A percentile compares a stretch with the other conserved stretches of the same genome.
phyloP scores from a whole-genome alignment of 2,113 vertebrate genomes.

The Psephotus haematonotus region DNA sequence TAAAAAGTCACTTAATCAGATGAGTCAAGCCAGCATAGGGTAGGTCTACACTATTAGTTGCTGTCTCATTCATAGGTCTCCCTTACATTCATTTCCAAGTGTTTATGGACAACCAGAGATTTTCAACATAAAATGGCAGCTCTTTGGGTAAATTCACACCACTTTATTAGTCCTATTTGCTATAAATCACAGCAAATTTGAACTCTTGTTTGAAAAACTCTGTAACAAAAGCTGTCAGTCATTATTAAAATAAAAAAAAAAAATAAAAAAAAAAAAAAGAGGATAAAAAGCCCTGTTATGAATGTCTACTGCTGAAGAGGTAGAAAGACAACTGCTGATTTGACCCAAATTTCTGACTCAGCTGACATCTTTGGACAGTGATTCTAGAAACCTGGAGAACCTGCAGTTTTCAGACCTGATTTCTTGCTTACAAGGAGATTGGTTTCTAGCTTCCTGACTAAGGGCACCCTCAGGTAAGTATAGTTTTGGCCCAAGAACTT shows the following conservation, averaged over 20 bases:
- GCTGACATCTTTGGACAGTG: not conserved
- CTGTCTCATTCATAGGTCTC: not conserved
- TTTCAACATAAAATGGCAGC: not conserved
- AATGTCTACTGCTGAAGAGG: not conserved
- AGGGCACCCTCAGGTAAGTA: not conserved
- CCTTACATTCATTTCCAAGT: not conserved
- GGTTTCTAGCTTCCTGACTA: not conserved
- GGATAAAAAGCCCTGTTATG: not conserved
- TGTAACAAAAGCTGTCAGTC: not conserved
- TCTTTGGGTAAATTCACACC: not conserved
- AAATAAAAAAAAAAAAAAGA: not conserved
- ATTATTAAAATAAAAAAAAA: not conserved
- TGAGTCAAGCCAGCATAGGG: not conserved
- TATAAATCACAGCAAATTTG: not conserved
- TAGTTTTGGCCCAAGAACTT: not conserved
- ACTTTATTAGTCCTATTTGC: not conserved
- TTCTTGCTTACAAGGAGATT: not conserved
- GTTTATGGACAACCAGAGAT: not conserved
- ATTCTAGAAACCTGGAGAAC: not conserved
- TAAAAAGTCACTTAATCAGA: slow-evolving; percentile 10
- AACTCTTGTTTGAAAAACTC: not conserved
- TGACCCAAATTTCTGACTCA: not conserved
- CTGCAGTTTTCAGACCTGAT: not conserved
- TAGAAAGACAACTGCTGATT: not conserved
- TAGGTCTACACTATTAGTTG: not conserved